Evolutionary conservation across 2,113 vertebrate genomes (phyloP).

Genomic region (Hemibates koningsi): DNA sequence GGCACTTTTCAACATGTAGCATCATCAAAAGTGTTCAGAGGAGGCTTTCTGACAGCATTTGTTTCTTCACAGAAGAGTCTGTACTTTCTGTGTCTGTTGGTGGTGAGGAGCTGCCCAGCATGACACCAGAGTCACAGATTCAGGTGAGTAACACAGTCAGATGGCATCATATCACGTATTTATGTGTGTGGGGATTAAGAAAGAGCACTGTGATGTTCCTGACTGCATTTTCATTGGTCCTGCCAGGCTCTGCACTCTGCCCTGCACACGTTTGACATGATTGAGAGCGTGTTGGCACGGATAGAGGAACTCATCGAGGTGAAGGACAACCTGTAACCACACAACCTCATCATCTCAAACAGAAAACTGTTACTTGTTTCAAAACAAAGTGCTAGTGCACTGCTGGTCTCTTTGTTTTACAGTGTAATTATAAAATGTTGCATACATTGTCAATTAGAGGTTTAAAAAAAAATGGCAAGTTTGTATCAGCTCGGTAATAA

Average conservation of each 20-base stretch:
- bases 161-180: neutral
- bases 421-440: neutral
- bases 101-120: conserved; percentile 79
- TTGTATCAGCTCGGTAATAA: neutral
- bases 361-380: neutral
- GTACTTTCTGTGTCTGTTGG: conserved; percentile 68
- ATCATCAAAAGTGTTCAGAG: neutral
- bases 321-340: conserved; percentile 54
- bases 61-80: conserved; percentile 16
- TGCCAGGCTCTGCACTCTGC: conserved; percentile 89
- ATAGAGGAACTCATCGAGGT: conserved; percentile 90
- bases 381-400: neutral
- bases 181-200: neutral
- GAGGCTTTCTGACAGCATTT: neutral
- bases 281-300: conserved; percentile 90
- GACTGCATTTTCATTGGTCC: neutral
- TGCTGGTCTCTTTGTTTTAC: neutral
- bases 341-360: neutral
- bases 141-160: conserved; percentile 69
- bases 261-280: conserved; percentile 95
- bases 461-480: neutral
- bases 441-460: neutral
- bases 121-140: conserved; percentile 87
- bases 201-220: neutral
- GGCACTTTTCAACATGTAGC: neutral